Percentiles rank a stretch among this genome's conserved stretches.
Evolutionary conservation across 2,113 vertebrate genomes (phyloP).

Genomic region (Oxygymnocypris stewartii): DNA sequence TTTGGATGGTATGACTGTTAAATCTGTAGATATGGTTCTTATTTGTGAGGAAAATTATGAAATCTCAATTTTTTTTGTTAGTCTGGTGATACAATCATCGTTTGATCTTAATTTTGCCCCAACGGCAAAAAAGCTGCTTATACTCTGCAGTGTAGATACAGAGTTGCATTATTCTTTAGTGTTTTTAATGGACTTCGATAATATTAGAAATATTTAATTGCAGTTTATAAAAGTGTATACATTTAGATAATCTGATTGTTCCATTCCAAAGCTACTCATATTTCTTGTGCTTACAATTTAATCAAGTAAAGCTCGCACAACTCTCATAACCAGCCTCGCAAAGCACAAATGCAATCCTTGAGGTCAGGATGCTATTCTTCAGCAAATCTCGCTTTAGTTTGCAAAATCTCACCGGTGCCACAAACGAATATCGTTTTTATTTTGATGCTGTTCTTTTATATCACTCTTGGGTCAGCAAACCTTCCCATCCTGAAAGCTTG

Average conservation of each 20-base stretch:
- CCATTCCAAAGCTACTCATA: neutral
- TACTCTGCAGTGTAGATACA: constrained; percentile 10
- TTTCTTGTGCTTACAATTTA: constrained; percentile 24
- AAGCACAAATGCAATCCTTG: constrained; percentile 22
- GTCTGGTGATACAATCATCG: neutral
- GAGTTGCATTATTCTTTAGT: neutral
- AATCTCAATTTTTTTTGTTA: neutral
- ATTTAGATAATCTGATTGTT: neutral
- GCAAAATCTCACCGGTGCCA: constrained; percentile 2
- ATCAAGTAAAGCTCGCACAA: constrained; percentile 23
- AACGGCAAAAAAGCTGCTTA: neutral
- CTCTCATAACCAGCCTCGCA: constrained; percentile 25
- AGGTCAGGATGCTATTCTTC: neutral
- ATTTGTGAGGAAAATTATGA: neutral
- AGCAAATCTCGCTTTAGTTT: neutral
- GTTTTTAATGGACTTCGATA: neutral
- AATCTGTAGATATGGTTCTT: neutral
- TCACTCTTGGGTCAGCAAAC: constrained; percentile 33
- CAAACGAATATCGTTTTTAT: neutral
- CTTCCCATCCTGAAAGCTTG: neutral
- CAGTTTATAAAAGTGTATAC: neutral
- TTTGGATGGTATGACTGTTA: neutral
- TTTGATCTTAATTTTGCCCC: neutral
- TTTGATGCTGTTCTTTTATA: constrained; percentile 14
- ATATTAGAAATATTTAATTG: neutral